Percentiles rank a stretch among this genome's conserved stretches.
These are phyloP conservation scores for Agelastica alni DNA, from an alignment of 2,888 invertebrate species.

Conservation along the genomic window DNA sequence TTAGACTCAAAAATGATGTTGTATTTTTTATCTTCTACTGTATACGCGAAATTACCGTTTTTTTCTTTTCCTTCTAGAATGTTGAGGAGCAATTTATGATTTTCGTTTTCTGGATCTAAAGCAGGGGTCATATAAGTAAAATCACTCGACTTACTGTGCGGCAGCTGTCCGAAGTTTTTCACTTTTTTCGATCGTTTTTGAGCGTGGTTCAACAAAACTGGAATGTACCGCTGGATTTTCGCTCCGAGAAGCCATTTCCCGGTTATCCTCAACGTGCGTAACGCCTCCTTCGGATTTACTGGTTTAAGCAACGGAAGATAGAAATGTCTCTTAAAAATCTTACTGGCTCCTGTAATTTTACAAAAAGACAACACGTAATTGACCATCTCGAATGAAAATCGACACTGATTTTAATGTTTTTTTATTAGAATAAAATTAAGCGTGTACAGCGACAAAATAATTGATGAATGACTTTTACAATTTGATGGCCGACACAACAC, in stretches of 20 bases:
- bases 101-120: conserved; percentile 69
- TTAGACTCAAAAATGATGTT: conserved; percentile 75
- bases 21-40: conserved; percentile 73
- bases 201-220: conserved; percentile 65
- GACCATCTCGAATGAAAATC: conserved; percentile 44
- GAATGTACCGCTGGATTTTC: conserved; percentile 80
- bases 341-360: conserved; percentile 80
- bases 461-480: conserved; percentile 18
- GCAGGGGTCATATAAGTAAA: conserved; percentile 77
- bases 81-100: conserved; percentile 66
- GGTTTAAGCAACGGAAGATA: conserved; percentile 82
- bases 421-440: conserved; percentile 27
- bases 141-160: conserved; percentile 69
- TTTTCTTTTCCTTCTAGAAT: conserved; percentile 65
- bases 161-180: conserved; percentile 66
- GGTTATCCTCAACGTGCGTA: conserved; percentile 79
- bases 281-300: conserved; percentile 80
- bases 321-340: conserved; percentile 79
- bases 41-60: conserved; percentile 70
- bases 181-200: conserved; percentile 52
- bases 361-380: conserved; percentile 65
- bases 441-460: conserved; percentile 21
- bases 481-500: conserved; percentile 17
- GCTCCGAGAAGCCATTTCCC: conserved; percentile 75
- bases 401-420: conserved; percentile 27